Evolutionary conservation across 2,113 vertebrate genomes (phyloP), one percentile per base, ranked within the genome.

Genomic region (Poecile atricapillus): DNA sequence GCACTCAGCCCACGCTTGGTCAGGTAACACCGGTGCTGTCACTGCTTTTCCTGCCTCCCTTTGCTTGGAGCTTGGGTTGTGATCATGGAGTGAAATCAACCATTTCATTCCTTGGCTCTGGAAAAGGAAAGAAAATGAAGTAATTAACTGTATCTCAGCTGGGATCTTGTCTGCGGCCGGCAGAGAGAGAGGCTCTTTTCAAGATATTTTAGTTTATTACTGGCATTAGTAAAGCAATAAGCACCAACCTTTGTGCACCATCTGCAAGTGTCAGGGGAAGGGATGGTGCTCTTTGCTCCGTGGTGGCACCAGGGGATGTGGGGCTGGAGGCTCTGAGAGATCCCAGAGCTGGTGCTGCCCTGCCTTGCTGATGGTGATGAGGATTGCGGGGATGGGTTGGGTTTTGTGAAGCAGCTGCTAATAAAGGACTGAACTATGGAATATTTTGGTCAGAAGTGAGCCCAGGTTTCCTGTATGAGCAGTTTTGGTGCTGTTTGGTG

Each of bases 271-370:
- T 23, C 62, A 8, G 0, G 2, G 68, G 63, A 41, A 33, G 71
- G 71, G 11, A 3, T 2, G 0, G 3, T 22, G 76, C 24, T 47
- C 71, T 75, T n/a, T 75, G 78, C 74, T 47, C 68, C 0, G 1
- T 10, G 3, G 17, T 3, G 79, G 44, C 44, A 10, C 15, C 53
- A 7, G 18, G 65, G 52, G 35, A 4, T 7, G 14, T 33, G 78
- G 64, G 53, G 18, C 11, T 7, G 35, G 79, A 23, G 44, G 53
- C 53, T 23, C 44, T 4, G 55, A 10, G 55, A 31, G 28, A 4
- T 9, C 7, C 24, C 8, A 0, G 56, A 44, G 67, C 88, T 47
- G 8, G 0, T 1, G 0, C 90, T 5, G 35, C 0, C 69, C 49
- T 3, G 41, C 41, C 58, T 11, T 2, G 37, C 49, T 30, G 75